Evolutionary conservation across 2,113 vertebrate species (phyloP), one percentile per base, ranked within the genome.

Genomic region (Hystrix brachyura): DNA sequence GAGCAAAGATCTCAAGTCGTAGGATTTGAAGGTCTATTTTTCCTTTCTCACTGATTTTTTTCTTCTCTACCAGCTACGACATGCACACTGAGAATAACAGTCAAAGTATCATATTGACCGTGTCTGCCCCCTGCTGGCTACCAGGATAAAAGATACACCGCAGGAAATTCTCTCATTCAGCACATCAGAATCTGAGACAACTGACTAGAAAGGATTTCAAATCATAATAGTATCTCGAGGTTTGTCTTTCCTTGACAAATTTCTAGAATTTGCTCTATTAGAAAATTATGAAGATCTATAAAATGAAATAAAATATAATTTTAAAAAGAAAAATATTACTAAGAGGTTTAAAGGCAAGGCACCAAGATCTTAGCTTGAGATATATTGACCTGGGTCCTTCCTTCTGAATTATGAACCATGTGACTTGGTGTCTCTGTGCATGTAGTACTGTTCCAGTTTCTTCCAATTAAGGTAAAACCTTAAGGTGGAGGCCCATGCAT

Each of bases 51-150:
- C 18, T 5, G 71, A 27, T 25, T 32, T n/a, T 48, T 53, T 79
- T 67, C 80, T 83, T 64, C 29, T 43, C 72, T 46, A 53, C 7
- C 85, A 95, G 95, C 21, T 88, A 18, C 29, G 78, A 78, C 0
- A 1, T 11, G 13, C 51, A 27, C 53, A 27, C n/a, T 64, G 25
- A 67, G 8, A 1, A 1, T 27, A 21, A 32, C 2, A 65, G 11
- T 21, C 46, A 1, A 80, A 96, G 91, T 7, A 72, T 93, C 4
- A 80, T 65, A 51, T 62, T 92, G 92, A 23, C 34, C 76, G 43
- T 29, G 74, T 43, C 93, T 96, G 97, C 97, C 96, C 95, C 86
- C 97, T 97, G 86, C 96, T 97, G 97, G 96, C 25, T n/a, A 23
- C 18, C 4, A 5, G 21, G n/a, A 60, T 51, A 23, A 91, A 97